These are phyloP conservation scores for Coilia nasus DNA, from an alignment of 2,797 vertebrate species.

Conservation along the genomic window DNA sequence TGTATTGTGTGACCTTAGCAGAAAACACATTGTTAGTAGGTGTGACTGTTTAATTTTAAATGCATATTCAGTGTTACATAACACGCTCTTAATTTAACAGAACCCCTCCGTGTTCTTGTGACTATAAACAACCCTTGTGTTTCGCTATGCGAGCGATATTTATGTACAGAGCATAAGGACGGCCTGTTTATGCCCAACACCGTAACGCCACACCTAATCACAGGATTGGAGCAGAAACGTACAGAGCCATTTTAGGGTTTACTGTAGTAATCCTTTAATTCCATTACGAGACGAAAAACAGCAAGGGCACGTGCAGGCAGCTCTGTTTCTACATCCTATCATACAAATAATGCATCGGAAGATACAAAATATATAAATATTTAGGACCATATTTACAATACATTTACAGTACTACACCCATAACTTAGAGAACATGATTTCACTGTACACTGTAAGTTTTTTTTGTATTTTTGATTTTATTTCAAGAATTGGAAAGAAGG, in stretches of 20 bases:
- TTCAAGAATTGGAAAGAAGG: slow-evolving; percentile 69
- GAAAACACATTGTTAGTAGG: background rate
- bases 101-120: background rate
- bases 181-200: background rate
- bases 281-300: slow-evolving; percentile 78
- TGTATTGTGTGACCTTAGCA: background rate
- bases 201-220: slow-evolving; percentile 17
- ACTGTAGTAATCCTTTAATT: slow-evolving; percentile 79
- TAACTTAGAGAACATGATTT: slow-evolving; percentile 84
- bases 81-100: background rate
- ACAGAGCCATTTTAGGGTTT: slow-evolving; percentile 42
- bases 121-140: background rate
- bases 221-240: slow-evolving; percentile 22
- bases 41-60: background rate
- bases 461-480: slow-evolving; percentile 63
- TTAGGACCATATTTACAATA: slow-evolving; percentile 83
- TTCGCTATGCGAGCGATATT: background rate
- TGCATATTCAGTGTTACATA: background rate
- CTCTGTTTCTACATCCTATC: slow-evolving; percentile 78
- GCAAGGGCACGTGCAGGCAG: slow-evolving; percentile 79
- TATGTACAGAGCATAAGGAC: background rate
- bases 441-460: slow-evolving; percentile 70
- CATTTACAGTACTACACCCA: slow-evolving; percentile 86
- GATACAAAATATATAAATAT: slow-evolving; percentile 89
- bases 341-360: slow-evolving; percentile 84